Evolutionary conservation across 2,888 invertebrate species (phyloP).

Genomic region (Halictus ligatus): DNA sequence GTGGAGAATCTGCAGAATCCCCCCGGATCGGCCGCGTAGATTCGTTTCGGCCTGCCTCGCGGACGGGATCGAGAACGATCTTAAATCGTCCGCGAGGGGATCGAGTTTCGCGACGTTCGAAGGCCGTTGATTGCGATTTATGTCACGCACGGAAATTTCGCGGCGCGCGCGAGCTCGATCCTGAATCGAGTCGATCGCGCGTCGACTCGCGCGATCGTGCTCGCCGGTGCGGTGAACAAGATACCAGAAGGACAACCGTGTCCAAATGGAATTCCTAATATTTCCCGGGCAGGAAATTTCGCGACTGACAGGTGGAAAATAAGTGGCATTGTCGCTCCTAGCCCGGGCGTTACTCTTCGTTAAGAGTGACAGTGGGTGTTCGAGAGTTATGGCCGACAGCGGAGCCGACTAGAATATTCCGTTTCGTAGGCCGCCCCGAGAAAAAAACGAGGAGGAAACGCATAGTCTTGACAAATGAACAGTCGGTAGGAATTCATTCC

Average conservation of each 20-base stretch:
- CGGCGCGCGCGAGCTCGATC: neutral
- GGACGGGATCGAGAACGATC: neutral
- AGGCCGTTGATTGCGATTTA: slow-evolving; percentile 58
- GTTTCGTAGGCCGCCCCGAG: neutral
- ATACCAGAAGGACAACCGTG: slow-evolving; percentile 3
- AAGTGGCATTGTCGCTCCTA: neutral
- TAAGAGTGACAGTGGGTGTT: slow-evolving; percentile 4
- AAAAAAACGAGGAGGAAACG: neutral
- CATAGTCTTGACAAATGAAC: neutral
- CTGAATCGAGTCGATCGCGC: slow-evolving; percentile 37
- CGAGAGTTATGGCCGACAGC: neutral
- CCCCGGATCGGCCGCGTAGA: neutral
- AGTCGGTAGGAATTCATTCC: neutral
- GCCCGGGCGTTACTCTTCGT: slow-evolving; percentile 6
- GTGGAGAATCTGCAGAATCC: too few relatives aligned
- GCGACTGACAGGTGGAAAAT: slow-evolving; percentile 25
- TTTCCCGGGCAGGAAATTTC: slow-evolving; percentile 6
- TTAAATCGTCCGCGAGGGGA: slow-evolving; percentile 43
- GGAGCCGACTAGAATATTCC: neutral
- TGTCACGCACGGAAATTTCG: slow-evolving; percentile 31
- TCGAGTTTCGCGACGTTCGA: slow-evolving; percentile 30
- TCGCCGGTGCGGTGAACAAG: neutral
- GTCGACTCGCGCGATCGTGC: slow-evolving; percentile 10
- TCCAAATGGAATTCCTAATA: neutral
- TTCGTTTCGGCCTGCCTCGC: neutral